Conservation (phyloP, 1,140 invertebrate species). For the Leguminivora glycinivorella region DNA sequence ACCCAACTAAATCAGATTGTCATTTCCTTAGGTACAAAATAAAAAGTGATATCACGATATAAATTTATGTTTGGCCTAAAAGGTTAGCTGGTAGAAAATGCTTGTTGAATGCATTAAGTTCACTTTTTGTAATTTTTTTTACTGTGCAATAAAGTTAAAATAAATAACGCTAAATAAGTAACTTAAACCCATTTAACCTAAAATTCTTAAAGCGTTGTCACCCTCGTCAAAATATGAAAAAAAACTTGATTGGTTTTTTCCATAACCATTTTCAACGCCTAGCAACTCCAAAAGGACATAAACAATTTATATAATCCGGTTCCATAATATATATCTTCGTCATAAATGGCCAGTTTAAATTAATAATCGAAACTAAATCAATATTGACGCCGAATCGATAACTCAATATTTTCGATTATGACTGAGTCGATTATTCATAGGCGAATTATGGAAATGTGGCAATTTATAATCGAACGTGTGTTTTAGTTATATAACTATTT, state of each 20-base stretch:
- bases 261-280: background rate
- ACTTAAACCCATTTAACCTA: too few species aligned
- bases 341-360: slow-evolving; percentile 22
- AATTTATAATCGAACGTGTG: slow-evolving; percentile 5
- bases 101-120: too few species aligned
- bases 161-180: too few species aligned
- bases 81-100: too few species aligned
- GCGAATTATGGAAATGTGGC: slow-evolving; percentile 13
- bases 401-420: slow-evolving; percentile 27
- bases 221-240: too few species aligned
- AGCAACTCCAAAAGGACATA: background rate
- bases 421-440: slow-evolving; percentile 14
- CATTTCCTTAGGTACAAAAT: too few species aligned
- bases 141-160: too few species aligned
- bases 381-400: slow-evolving; percentile 18
- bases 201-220: too few species aligned
- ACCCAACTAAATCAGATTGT: too few species aligned
- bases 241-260: background rate
- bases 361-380: slow-evolving; percentile 23
- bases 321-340: background rate
- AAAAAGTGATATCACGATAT: too few species aligned
- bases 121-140: too few species aligned
- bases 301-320: background rate
- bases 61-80: too few species aligned
- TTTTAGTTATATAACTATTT: slow-evolving; percentile 5